A percentile compares a stretch with the other conserved stretches of the same genome.
Conservation (phyloP, 1,140 invertebrate species). For the Lepidurus couesii region DNA sequence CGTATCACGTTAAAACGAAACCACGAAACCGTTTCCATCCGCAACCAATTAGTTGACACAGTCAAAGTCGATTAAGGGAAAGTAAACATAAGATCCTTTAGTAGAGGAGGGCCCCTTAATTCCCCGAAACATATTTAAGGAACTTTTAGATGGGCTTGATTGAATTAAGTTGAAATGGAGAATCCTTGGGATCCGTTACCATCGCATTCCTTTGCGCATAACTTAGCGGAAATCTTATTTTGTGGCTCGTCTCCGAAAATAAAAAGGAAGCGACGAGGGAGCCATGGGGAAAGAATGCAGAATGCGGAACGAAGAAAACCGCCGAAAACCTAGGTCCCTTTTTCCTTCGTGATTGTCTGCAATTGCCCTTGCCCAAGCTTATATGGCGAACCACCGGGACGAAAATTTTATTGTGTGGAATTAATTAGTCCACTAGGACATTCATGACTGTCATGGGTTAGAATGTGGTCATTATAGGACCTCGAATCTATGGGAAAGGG, state of each 20-base stretch:
- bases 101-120: too few species aligned
- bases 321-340: background rate
- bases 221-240: background rate
- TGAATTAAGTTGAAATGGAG: too few species aligned
- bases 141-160: too few species aligned
- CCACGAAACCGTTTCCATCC: too few species aligned
- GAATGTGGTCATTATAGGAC: slow-evolving; percentile 15
- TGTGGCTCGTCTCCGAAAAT: background rate
- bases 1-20: too few species aligned
- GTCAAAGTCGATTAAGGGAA: too few species aligned
- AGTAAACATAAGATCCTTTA: too few species aligned
- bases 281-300: background rate
- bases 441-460: background rate
- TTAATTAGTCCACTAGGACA: slow-evolving; percentile 22
- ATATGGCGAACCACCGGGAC: background rate
- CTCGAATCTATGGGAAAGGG: slow-evolving; percentile 7
- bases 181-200: too few species aligned
- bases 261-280: background rate
- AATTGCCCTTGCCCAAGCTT: slow-evolving; percentile 1
- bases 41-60: too few species aligned
- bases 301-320: background rate
- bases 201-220: slow-evolving; percentile 16
- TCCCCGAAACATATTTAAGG: too few species aligned
- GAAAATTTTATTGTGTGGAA: slow-evolving; percentile 12
- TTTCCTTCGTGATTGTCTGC: slow-evolving; percentile 1